Base-by-base conservation (phyloP, 2,113 vertebrate species). In the Tauraco erythrolophus region DNA sequence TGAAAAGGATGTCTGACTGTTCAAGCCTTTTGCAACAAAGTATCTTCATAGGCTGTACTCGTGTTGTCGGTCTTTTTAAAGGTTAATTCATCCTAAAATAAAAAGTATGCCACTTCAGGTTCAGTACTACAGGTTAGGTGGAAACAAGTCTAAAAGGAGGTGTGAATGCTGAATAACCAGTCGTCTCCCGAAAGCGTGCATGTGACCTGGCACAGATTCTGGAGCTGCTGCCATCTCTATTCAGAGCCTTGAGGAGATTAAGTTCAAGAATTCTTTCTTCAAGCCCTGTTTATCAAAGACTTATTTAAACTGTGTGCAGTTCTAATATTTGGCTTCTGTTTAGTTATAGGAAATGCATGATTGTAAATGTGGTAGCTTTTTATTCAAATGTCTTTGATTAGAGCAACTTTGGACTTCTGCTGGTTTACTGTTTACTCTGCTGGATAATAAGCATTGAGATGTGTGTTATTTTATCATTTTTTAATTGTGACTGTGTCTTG, bases 221-320 rank as follows among this genome's bases (percentile, higher is more conserved):
- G 74, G 77, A 91, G 37, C 76, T 89, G 72, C 87, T 96, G 84
- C 89, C 48, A 33, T 74, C 85, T 92, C 72, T 78, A 21, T 89
- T 95, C 89, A 91, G 22, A 82, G 83, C 69, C 57, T 37, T 86
- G 83, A 84, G 89, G 80, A 82, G 94, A 94, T 91, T 71, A 96
- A 70, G 60, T 87, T 84, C 0, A 6, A 94, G 80, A 94, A 75
- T 75, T 89, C 72, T 77, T 92, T 56, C 45, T 87, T 75, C 54
- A n/a, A n/a, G 48, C 28, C 23, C 18, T 84, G 23, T 81, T 91
- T 86, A 64, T 96, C 39, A 82, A 71, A 94, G 61, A 57, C 65
- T 81, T 69, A 43, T 4, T 86, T 95, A 75, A 95, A 68, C 61
- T 86, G 30, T 43, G 43, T 6, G 6, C 60, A 60, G 51, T 93